A percentile compares a stretch with the other conserved stretches of the same genome.
phyloP scores from a whole-genome alignment of 2,113 vertebrate species.

The Oryzias curvinotus region DNA sequence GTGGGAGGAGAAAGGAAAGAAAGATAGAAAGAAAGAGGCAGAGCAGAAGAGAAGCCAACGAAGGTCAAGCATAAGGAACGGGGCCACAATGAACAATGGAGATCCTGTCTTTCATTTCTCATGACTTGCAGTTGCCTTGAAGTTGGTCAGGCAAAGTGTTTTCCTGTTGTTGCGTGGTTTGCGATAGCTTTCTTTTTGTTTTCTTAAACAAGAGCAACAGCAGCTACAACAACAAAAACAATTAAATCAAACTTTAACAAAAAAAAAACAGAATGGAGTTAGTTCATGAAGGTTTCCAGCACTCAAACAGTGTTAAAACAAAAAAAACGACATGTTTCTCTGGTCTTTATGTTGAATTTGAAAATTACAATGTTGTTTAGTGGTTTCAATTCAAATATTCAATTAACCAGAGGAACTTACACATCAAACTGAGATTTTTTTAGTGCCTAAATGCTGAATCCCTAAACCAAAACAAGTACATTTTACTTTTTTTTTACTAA shows the following conservation, averaged over 20 bases:
- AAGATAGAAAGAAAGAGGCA: constrained; percentile 30
- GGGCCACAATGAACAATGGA: constrained; percentile 39
- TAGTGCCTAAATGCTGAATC: no score
- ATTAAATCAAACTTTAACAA: constrained; percentile 18
- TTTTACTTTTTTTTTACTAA: no score
- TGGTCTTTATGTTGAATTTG: no score
- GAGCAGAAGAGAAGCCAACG: constrained; percentile 12
- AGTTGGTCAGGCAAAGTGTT: constrained; percentile 71
- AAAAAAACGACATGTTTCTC: no score
- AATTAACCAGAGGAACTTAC: no score
- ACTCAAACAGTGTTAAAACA: no score
- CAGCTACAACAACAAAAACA: constrained; percentile 32
- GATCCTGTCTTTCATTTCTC: constrained; percentile 53
- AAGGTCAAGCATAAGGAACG: constrained; percentile 39
- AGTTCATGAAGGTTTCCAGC: not conserved
- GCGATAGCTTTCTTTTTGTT: constrained; percentile 73
- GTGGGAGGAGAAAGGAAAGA: constrained; percentile 3
- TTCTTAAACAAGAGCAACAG: constrained; percentile 21
- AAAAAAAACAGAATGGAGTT: not conserved
- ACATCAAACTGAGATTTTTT: no score
- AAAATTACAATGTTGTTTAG: no score
- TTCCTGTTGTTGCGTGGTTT: constrained; percentile 79
- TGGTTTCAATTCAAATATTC: no score
- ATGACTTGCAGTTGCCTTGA: constrained; percentile 65
- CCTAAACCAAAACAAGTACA: no score